These are phyloP conservation scores for Pedicia rivosa DNA, from an alignment of 2,888 invertebrate species.

Conservation along the genomic window DNA sequence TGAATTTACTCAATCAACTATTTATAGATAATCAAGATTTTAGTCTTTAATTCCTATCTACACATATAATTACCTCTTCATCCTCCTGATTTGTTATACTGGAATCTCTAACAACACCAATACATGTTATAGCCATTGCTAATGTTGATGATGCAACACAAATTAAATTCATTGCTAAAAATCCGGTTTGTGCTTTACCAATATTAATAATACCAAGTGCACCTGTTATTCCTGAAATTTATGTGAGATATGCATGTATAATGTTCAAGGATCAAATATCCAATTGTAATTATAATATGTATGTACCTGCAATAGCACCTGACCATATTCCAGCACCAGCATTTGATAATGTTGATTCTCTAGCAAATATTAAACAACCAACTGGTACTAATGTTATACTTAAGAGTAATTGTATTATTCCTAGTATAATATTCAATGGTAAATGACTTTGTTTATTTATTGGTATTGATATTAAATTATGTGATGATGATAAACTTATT, in stretches of 20 bases:
- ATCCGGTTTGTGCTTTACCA: constrained; percentile 27
- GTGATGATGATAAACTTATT: too few species aligned
- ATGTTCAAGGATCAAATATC: constrained; percentile 10
- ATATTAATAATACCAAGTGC: constrained; percentile 29
- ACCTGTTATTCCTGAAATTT: constrained; percentile 15
- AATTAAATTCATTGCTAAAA: constrained; percentile 27
- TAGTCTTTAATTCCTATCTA: too few species aligned
- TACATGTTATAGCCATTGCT: constrained; percentile 28
- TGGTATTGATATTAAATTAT: constrained; percentile 1
- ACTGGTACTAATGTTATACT: constrained; percentile 26
- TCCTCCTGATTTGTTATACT: constrained; percentile 21
- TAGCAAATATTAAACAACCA: constrained; percentile 25
- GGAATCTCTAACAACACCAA: constrained; percentile 27
- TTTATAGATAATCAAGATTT: too few species aligned
- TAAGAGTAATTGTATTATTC: constrained; percentile 24
- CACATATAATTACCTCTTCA: too few species aligned
- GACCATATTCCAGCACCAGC: constrained; percentile 29
- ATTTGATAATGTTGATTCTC: constrained; percentile 25
- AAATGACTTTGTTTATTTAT: constrained; percentile 4
- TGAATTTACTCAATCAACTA: too few species aligned
- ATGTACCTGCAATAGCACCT: constrained; percentile 25
- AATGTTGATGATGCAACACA: constrained; percentile 29
- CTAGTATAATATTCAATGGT: constrained; percentile 24
- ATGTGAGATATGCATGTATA: background rate
- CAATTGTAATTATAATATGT: too few species aligned